A percentile compares a stretch with the other conserved stretches of the same genome.
Conservation (phyloP, 2,113 vertebrate genomes). For the Origma solitaria region DNA sequence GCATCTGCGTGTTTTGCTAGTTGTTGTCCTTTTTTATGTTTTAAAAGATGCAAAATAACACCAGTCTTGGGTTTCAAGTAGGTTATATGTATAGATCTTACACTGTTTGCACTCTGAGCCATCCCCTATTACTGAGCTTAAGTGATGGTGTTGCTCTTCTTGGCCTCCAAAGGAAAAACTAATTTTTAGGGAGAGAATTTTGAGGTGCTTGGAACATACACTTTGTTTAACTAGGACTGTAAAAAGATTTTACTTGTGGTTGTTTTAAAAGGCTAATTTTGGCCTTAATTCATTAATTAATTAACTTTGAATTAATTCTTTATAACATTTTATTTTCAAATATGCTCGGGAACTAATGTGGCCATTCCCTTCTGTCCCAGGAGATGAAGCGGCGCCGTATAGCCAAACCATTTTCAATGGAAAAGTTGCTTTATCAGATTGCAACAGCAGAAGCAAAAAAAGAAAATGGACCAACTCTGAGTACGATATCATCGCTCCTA, state of each 20-base stretch:
- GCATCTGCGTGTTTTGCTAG: not conserved
- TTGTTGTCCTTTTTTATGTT: not conserved
- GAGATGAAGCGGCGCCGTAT: slow-evolving; percentile 95
- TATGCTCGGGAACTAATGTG: not conserved
- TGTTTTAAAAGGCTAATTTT: not conserved
- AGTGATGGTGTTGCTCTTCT: not conserved
- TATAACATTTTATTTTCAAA: not conserved
- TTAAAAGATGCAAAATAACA: not conserved
- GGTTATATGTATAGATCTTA: not conserved
- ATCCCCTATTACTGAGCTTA: not conserved
- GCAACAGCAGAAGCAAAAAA: slow-evolving; percentile 95
- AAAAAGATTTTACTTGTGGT: not conserved
- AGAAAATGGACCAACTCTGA: slow-evolving; percentile 92
- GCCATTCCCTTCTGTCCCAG: slow-evolving; percentile 62
- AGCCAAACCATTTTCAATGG: slow-evolving; percentile 98
- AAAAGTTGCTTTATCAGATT: slow-evolving; percentile 98
- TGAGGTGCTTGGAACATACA: not conserved
- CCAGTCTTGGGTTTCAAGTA: not conserved
- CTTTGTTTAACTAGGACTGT: not conserved
- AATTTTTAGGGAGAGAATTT: not conserved
- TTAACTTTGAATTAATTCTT: not conserved
- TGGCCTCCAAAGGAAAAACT: not conserved
- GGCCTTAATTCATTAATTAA: not conserved
- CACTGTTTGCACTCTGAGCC: not conserved
- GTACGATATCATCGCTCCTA: slow-evolving; percentile 91